Percentiles rank a stretch among this genome's conserved stretches.
phyloP scores from a whole-genome alignment of 1,140 invertebrate species.

The Linepithema humile region DNA sequence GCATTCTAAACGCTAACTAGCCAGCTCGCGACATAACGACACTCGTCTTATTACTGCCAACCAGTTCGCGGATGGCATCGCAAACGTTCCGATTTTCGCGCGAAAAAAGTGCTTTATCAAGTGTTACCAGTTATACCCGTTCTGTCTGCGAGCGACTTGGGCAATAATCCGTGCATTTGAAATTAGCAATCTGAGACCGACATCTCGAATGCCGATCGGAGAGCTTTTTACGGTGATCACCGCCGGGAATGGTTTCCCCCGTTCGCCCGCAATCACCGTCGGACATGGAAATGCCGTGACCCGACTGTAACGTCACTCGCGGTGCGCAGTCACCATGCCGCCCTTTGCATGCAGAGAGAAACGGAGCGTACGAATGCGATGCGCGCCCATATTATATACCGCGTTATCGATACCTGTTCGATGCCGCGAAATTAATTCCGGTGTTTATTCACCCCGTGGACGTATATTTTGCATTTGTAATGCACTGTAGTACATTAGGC shows the following conservation, averaged over 20 bases:
- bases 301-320: neutral
- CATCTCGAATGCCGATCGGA: slow-evolving; percentile 15
- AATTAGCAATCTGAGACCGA: neutral
- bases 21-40: neutral
- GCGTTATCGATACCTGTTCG: slow-evolving; percentile 37
- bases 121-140: slow-evolving; percentile 28
- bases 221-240: neutral
- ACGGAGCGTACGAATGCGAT: neutral
- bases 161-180: slow-evolving; percentile 37
- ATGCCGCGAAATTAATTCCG: slow-evolving; percentile 21
- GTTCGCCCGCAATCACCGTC: neutral
- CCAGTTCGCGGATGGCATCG: slow-evolving; percentile 10
- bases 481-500: too few relatives aligned
- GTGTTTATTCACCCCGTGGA: slow-evolving; percentile 27
- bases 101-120: slow-evolving; percentile 62
- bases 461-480: neutral
- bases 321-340: neutral
- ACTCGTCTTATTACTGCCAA: neutral
- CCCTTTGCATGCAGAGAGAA: slow-evolving; percentile 5
- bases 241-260: slow-evolving; percentile 6
- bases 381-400: too few relatives aligned
- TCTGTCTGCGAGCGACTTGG: neutral
- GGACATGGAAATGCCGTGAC: slow-evolving; percentile 27
- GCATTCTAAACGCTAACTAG: slow-evolving; percentile 12
- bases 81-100: slow-evolving; percentile 21